Conservation (phyloP, 2,113 vertebrate species). For the Mobula hypostoma region DNA sequence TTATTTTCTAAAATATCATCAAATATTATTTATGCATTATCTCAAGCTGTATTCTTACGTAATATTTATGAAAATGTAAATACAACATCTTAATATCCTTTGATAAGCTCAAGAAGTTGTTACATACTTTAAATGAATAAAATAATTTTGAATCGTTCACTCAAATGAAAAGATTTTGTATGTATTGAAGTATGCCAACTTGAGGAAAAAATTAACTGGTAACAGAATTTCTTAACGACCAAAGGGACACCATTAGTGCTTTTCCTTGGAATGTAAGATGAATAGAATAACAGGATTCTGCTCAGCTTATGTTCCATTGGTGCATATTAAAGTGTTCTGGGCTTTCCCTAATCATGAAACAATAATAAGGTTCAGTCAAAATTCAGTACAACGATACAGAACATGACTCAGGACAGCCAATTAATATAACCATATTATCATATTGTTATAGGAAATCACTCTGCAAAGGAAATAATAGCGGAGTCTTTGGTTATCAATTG, state of each 20-base stretch:
- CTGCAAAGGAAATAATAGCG: not conserved
- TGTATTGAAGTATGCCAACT: not conserved
- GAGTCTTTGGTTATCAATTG: not conserved
- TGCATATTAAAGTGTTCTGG: not conserved
- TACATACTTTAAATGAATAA: not conserved
- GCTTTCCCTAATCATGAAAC: not conserved
- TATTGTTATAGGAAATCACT: not conserved
- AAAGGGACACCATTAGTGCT: not conserved
- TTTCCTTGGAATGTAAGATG: not conserved
- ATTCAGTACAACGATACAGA: not conserved
- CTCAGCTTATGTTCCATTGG: not conserved
- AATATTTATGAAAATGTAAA: not conserved
- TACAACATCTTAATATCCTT: not conserved
- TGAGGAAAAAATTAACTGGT: not conserved
- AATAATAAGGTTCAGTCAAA: constrained; percentile 11
- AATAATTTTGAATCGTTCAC: not conserved
- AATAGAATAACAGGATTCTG: not conserved
- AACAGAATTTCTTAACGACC: not conserved
- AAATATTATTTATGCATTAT: not conserved
- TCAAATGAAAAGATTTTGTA: not conserved
- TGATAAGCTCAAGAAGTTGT: not conserved
- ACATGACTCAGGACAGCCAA: not conserved
- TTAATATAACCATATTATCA: not conserved
- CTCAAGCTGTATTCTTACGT: not conserved
- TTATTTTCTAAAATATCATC: not conserved